Percentiles rank a stretch among this genome's conserved stretches.
Conservation (phyloP, 2,888 invertebrate species). For the Agrilus biguttatus region DNA sequence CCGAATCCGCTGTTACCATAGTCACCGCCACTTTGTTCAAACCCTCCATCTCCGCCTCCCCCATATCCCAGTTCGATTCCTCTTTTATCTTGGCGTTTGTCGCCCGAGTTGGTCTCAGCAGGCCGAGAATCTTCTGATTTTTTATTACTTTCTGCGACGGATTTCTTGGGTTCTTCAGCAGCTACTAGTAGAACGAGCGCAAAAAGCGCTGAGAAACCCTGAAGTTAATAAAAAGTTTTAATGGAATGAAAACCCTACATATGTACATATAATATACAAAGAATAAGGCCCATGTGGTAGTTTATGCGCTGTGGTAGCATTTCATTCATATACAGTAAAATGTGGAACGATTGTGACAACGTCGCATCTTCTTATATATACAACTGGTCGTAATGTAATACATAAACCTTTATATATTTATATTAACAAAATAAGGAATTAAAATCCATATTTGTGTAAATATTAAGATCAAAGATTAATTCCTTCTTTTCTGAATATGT, state of each 20-base stretch:
- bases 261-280: background rate
- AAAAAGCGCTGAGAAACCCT: constrained; percentile 27
- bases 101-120: constrained; percentile 25
- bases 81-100: constrained; percentile 63
- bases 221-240: constrained; percentile 11
- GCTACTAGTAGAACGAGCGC: constrained; percentile 27
- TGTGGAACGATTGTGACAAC: too few relatives aligned
- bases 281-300: too few relatives aligned
- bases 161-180: constrained; percentile 25
- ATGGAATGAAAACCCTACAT: background rate
- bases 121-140: constrained; percentile 26
- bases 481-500: too few relatives aligned
- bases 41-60: constrained; percentile 11
- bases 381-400: too few relatives aligned
- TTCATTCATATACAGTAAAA: too few relatives aligned
- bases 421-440: too few relatives aligned
- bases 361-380: too few relatives aligned
- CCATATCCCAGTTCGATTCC: constrained; percentile 48
- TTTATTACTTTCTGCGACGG: constrained; percentile 30
- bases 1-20: constrained; percentile 11
- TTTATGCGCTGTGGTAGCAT: too few relatives aligned
- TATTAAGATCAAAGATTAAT: too few relatives aligned
- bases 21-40: constrained; percentile 13
- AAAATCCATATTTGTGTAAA: too few relatives aligned
- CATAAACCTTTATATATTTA: too few relatives aligned